phyloP scores from a whole-genome alignment of 2,888 invertebrate species.

The Drosophila vallismaia region DNA sequence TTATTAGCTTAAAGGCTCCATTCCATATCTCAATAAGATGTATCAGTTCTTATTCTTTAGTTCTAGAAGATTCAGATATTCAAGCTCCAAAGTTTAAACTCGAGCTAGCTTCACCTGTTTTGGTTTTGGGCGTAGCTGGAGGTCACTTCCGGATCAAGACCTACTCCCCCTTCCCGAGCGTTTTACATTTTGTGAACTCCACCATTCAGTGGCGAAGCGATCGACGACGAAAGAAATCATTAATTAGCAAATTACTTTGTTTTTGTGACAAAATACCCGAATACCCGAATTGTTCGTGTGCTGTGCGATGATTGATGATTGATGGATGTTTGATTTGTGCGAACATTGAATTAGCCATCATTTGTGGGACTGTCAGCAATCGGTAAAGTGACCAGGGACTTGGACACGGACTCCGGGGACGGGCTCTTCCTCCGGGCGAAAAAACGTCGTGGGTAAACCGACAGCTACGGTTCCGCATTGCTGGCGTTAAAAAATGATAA shows the following conservation, averaged over 20 bases:
- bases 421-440: slow-evolving; percentile 24
- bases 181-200: slow-evolving; percentile 43
- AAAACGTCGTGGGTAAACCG: slow-evolving; percentile 8
- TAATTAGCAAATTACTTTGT: slow-evolving; percentile 71
- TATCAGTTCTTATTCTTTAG: background rate
- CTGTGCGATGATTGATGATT: slow-evolving; percentile 50
- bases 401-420: slow-evolving; percentile 19
- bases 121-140: slow-evolving; percentile 26
- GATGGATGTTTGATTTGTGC: slow-evolving; percentile 69
- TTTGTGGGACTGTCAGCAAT: slow-evolving; percentile 51
- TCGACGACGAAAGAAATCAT: slow-evolving; percentile 35
- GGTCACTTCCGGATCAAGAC: slow-evolving; percentile 42
- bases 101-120: background rate
- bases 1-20: background rate
- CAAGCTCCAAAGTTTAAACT: background rate
- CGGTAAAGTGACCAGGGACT: slow-evolving; percentile 25
- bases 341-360: slow-evolving; percentile 74
- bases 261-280: slow-evolving; percentile 67
- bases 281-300: slow-evolving; percentile 31
- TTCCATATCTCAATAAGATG: slow-evolving; percentile 24
- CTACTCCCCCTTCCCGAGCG: slow-evolving; percentile 17
- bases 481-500: slow-evolving; percentile 52
- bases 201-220: slow-evolving; percentile 10
- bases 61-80: slow-evolving; percentile 5
- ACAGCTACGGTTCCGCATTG: slow-evolving; percentile 74